Percentiles rank a stretch among this genome's conserved stretches.
These are phyloP conservation scores for Gobionotothen gibberifrons DNA, from an alignment of 2,797 vertebrate species.

Conservation along the genomic window DNA sequence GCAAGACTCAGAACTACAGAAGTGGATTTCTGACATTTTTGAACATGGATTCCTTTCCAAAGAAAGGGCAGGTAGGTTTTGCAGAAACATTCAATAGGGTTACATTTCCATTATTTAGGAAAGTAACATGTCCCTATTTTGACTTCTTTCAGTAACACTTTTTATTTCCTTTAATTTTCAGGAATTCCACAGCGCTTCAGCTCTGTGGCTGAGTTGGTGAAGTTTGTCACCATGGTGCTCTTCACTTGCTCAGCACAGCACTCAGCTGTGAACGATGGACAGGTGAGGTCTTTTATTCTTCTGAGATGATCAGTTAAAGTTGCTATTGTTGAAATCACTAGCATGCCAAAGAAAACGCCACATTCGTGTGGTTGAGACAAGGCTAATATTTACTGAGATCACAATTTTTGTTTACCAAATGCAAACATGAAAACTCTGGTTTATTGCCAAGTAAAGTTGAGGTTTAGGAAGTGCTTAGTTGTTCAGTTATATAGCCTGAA, in stretches of 20 bases:
- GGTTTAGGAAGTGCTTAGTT: no score
- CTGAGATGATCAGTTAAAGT: fast-evolving
- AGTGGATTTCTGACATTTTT: conserved; percentile 66
- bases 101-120: not conserved
- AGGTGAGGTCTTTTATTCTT: conserved; percentile 46
- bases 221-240: conserved; percentile 76
- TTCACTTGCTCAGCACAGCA: conserved; percentile 70
- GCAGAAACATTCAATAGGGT: no score
- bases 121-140: not conserved
- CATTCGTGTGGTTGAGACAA: no score
- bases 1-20: conserved; percentile 68
- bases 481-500: no score
- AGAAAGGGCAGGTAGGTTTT: conserved; percentile 33
- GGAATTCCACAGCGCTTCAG: conserved; percentile 63
- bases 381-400: no score
- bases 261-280: conserved; percentile 68
- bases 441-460: no score
- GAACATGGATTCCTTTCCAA: conserved; percentile 63
- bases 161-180: conserved; percentile 20
- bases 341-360: no score
- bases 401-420: no score
- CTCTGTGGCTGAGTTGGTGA: conserved; percentile 51
- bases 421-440: no score
- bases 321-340: not conserved
- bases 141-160: not conserved